Conservation (phyloP, 2,113 vertebrate species). For the Pipra filicauda region DNA sequence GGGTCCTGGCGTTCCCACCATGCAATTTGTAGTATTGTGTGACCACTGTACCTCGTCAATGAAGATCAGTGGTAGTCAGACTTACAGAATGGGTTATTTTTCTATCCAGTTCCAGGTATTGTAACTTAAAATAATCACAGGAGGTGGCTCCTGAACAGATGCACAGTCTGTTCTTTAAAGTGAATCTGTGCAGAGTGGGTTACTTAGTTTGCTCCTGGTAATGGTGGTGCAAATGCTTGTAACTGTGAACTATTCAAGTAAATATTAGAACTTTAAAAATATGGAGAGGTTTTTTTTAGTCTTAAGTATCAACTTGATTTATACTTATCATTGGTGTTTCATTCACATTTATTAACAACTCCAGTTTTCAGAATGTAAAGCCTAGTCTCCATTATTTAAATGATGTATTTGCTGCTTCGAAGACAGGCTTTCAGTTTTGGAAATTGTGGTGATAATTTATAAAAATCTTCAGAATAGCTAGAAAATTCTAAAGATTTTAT, state of each 20-base stretch:
- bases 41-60: background rate
- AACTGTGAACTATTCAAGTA: background rate
- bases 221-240: background rate
- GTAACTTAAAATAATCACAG: background rate
- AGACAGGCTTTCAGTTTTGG: background rate
- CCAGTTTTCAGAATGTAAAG: background rate
- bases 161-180: background rate
- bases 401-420: background rate
- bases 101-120: background rate
- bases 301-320: background rate
- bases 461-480: background rate
- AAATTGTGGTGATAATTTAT: background rate
- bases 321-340: rapidly evolving
- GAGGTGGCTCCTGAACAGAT: background rate
- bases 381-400: background rate
- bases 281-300: background rate
- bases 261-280: background rate
- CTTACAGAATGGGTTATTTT: background rate
- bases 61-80: background rate
- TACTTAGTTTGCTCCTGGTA: background rate
- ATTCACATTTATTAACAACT: background rate
- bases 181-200: background rate
- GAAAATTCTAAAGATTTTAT: background rate
- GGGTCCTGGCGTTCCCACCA: background rate
- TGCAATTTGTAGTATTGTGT: background rate